Conservation (phyloP, 2,113 vertebrate species). For the Catharus minimus region DNA sequence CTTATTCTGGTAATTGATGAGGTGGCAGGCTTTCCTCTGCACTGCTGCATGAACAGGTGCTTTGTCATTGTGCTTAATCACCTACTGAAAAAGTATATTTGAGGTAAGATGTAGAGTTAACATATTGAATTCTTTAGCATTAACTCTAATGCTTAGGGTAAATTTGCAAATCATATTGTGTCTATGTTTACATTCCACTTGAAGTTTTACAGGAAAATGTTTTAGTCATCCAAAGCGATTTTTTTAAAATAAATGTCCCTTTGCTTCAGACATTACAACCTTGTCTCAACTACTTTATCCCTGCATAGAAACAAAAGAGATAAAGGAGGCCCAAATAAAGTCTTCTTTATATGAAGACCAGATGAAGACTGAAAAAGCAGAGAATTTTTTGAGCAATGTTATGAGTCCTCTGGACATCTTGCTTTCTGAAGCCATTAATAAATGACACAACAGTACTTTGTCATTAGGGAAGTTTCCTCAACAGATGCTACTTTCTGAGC, state of each 20-base stretch:
- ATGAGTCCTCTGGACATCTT: not conserved
- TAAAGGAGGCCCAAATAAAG: not conserved
- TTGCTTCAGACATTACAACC: not conserved
- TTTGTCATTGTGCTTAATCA: not conserved
- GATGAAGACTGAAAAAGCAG: not conserved
- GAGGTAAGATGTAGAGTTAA: not conserved
- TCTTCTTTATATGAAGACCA: not conserved
- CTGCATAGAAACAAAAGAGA: not conserved
- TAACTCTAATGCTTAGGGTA: not conserved
- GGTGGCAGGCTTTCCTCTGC: not conserved
- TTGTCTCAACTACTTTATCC: not conserved
- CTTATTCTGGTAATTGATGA: not conserved
- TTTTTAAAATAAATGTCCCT: not conserved
- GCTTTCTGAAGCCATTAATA: not conserved
- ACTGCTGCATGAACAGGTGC: not conserved
- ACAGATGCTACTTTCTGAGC: conserved; percentile 7
- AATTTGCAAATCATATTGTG: not conserved
- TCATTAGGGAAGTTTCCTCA: not conserved
- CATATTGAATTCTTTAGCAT: not conserved
- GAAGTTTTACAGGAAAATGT: not conserved
- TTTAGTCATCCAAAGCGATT: not conserved
- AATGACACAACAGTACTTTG: not conserved
- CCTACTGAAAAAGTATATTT: not conserved
- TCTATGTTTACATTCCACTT: not conserved
- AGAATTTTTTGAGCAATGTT: not conserved